Percentiles rank a stretch among this genome's conserved stretches.
Conservation (phyloP, 2,113 vertebrate species). For the Myotis lucifugus region DNA sequence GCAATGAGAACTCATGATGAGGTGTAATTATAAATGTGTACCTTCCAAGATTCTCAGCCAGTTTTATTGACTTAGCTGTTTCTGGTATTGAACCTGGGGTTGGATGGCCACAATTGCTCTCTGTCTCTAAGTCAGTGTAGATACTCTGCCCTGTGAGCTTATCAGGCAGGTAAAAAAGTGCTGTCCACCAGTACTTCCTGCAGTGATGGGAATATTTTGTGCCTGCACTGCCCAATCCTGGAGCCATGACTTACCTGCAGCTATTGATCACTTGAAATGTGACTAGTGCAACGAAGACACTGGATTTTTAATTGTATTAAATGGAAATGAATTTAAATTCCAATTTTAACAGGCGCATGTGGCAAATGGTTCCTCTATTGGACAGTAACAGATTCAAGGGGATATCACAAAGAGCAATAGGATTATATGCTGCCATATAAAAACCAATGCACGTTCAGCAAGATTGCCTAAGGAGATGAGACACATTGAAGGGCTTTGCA, state of each 20-base stretch:
- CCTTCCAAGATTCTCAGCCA: neutral
- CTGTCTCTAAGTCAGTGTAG: constrained; percentile 4
- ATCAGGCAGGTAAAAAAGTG: neutral
- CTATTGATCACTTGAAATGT: neutral
- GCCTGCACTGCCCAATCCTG: neutral
- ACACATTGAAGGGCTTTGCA: constrained; percentile 42
- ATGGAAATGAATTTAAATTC: neutral
- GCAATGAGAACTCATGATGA: neutral
- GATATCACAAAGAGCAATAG: neutral
- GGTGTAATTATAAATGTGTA: constrained; percentile 48
- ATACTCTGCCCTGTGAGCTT: neutral
- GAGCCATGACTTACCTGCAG: neutral
- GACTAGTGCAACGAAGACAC: neutral
- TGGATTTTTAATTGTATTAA: neutral
- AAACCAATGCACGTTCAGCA: neutral
- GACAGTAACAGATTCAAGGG: neutral
- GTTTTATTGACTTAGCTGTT: constrained; percentile 51
- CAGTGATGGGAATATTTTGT: neutral
- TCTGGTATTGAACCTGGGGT: constrained; percentile 50
- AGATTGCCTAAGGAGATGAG: neutral
- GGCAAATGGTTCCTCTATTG: neutral
- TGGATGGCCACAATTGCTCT: constrained; percentile 11
- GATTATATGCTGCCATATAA: neutral
- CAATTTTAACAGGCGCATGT: neutral
- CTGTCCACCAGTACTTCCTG: neutral